These are phyloP conservation scores for Chrysolina americana DNA, from an alignment of 2,888 invertebrate species.

Conservation along the genomic window DNA sequence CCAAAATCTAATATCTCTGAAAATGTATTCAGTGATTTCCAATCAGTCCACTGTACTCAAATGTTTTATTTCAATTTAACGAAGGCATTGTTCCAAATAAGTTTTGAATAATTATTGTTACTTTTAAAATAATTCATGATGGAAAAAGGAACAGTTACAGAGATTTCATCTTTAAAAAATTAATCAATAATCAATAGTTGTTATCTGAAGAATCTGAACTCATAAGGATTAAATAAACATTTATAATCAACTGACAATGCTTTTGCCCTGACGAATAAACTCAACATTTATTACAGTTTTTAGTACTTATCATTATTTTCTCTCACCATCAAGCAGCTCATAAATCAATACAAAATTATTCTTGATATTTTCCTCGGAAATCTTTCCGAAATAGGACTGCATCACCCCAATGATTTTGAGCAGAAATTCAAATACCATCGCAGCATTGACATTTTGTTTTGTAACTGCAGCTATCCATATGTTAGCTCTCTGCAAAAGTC, in stretches of 20 bases:
- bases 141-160: too few relatives aligned
- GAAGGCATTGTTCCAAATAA: neutral
- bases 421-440: slow-evolving; percentile 99
- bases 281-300: slow-evolving; percentile 30
- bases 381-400: slow-evolving; percentile 99
- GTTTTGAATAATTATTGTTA: neutral
- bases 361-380: slow-evolving; percentile 99
- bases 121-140: too few relatives aligned
- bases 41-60: neutral
- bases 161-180: neutral
- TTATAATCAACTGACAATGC: neutral
- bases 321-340: slow-evolving; percentile 94
- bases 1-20: slow-evolving; percentile 99
- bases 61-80: neutral
- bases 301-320: neutral
- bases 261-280: too few relatives aligned
- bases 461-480: slow-evolving; percentile 99
- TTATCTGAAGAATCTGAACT: too few relatives aligned
- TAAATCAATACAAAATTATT: slow-evolving; percentile 99
- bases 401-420: slow-evolving; percentile 98
- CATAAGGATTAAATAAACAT: neutral
- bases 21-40: slow-evolving; percentile 24
- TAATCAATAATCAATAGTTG: too few relatives aligned
- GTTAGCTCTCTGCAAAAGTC: slow-evolving; percentile 84
- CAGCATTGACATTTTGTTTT: slow-evolving; percentile 99